phyloP scores from a whole-genome alignment of 2,888 invertebrate species.

The Archips xylosteana region DNA sequence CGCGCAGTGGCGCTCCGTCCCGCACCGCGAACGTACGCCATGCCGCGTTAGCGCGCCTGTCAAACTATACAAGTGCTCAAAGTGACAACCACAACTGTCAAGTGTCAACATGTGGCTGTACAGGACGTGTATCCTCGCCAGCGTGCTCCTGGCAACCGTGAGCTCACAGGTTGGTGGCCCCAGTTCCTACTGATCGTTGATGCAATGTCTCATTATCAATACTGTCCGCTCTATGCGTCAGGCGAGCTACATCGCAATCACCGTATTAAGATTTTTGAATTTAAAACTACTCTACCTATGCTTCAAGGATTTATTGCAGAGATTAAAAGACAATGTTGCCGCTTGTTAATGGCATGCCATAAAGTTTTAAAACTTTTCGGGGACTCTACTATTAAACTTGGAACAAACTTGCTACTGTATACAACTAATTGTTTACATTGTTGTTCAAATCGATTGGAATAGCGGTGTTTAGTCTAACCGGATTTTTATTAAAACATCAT shows the following conservation, averaged over 20 bases:
- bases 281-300: slow-evolving; percentile 7
- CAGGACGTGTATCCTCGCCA: slow-evolving; percentile 63
- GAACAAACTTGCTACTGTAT: not conserved
- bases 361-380: slow-evolving; percentile 14
- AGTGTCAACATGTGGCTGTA: slow-evolving; percentile 67
- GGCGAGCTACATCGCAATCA: slow-evolving; percentile 15
- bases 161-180: slow-evolving; percentile 65
- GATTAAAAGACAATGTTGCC: not conserved
- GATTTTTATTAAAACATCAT: not conserved
- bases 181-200: slow-evolving; percentile 35
- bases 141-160: slow-evolving; percentile 63
- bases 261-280: slow-evolving; percentile 30
- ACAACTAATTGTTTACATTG: not conserved
- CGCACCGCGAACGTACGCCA: slow-evolving; percentile 73
- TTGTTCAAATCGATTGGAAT: not conserved
- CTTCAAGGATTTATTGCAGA: not conserved
- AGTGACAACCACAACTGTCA: slow-evolving; percentile 46
- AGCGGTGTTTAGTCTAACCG: not conserved
- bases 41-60: slow-evolving; percentile 67
- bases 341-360: slow-evolving; percentile 8
- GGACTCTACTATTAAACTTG: not conserved
- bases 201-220: slow-evolving; percentile 40
- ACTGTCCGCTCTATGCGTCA: slow-evolving; percentile 41
- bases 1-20: slow-evolving; percentile 74
- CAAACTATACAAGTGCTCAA: slow-evolving; percentile 52